Evolutionary conservation across 2,888 invertebrate genomes (phyloP).

Genomic region (Escarpia spicata): DNA sequence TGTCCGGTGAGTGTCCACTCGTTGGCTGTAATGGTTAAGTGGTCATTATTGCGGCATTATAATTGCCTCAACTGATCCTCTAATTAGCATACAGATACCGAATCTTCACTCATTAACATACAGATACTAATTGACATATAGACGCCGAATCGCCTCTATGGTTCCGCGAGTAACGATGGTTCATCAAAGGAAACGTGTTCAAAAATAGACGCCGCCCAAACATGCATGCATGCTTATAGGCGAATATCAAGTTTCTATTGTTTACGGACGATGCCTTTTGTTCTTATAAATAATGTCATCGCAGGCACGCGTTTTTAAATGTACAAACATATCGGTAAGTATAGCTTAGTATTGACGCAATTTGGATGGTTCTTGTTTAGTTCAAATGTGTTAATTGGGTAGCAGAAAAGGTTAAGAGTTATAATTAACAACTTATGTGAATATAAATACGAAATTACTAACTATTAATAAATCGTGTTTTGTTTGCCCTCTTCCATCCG

Average conservation of each 20-base stretch:
- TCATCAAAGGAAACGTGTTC: not conserved
- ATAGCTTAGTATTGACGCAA: too few relatives aligned
- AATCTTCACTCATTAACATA: not conserved
- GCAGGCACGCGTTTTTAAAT: too few relatives aligned
- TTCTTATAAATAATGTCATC: not conserved
- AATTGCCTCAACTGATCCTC: conserved; percentile 3
- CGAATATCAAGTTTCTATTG: not conserved
- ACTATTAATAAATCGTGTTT: too few relatives aligned
- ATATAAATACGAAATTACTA: too few relatives aligned
- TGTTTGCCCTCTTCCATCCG: too few relatives aligned
- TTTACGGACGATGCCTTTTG: not conserved
- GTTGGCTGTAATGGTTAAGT: not conserved
- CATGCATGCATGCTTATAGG: not conserved
- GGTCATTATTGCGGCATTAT: not conserved
- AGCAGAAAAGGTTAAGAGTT: too few relatives aligned
- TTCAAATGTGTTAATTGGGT: too few relatives aligned
- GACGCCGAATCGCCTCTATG: not conserved
- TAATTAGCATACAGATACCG: not conserved
- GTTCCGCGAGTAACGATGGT: not conserved
- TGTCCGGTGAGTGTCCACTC: conserved; percentile 10
- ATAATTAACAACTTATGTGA: too few relatives aligned
- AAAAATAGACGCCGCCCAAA: not conserved
- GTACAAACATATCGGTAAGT: too few relatives aligned
- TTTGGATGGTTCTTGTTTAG: too few relatives aligned
- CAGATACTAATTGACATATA: not conserved